A percentile compares a stretch with the other conserved stretches of the same genome.
Evolutionary conservation across 1,140 invertebrate species (phyloP).

Genomic region (Diprion similis): DNA sequence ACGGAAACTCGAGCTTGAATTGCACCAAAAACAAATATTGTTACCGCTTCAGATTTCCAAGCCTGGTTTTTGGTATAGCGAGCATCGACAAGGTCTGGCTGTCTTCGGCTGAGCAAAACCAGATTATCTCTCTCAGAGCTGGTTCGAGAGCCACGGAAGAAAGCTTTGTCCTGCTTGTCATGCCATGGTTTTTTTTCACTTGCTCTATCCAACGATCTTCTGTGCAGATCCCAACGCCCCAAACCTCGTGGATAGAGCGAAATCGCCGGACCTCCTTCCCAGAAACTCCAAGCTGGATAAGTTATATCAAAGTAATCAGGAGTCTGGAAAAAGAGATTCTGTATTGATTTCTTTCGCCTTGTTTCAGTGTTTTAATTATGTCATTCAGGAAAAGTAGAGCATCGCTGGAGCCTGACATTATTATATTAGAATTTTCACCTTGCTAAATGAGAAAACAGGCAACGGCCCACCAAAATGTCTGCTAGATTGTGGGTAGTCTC

Average conservation of each 20-base stretch:
- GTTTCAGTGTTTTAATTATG: too few species aligned
- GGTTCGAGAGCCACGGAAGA: slow-evolving; percentile 95
- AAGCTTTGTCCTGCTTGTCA: slow-evolving; percentile 77
- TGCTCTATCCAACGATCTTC: slow-evolving; percentile 73
- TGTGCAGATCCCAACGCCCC: slow-evolving; percentile 89
- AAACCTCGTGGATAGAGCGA: slow-evolving; percentile 90
- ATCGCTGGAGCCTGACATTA: background rate
- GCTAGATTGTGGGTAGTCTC: slow-evolving; percentile 91
- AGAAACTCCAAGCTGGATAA: slow-evolving; percentile 98
- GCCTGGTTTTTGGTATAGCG: slow-evolving; percentile 98
- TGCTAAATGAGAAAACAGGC: slow-evolving; percentile 95
- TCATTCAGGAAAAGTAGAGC: too few species aligned
- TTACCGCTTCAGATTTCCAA: slow-evolving; percentile 90
- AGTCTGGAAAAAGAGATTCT: slow-evolving; percentile 63
- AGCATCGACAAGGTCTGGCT: slow-evolving; percentile 86
- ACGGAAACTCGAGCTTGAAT: too few species aligned
- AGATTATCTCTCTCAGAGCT: slow-evolving; percentile 88
- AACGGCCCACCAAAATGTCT: slow-evolving; percentile 67
- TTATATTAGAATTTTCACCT: slow-evolving; percentile 64
- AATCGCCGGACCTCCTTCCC: slow-evolving; percentile 97
- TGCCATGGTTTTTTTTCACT: slow-evolving; percentile 77
- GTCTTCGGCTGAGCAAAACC: slow-evolving; percentile 81
- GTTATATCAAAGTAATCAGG: slow-evolving; percentile 88
- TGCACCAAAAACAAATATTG: slow-evolving; percentile 19
- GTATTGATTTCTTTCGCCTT: background rate